Evolutionary conservation across 2,113 vertebrate genomes (phyloP), one percentile per base, ranked within the genome.

Genomic region (Lepisosteus osseus): DNA sequence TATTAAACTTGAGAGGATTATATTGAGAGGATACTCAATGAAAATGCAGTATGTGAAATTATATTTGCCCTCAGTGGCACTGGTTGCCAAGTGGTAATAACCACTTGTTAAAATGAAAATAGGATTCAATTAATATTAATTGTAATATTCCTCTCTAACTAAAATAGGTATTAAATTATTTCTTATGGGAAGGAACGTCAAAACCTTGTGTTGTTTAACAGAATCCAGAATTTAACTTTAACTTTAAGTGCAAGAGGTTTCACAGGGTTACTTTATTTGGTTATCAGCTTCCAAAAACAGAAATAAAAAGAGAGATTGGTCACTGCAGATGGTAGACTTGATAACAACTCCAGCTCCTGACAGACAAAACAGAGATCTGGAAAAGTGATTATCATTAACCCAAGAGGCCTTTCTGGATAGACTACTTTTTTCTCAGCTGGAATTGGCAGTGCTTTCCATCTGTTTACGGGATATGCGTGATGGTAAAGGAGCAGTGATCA

Each of bases 241-340:
- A 71, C 17, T 63, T 64, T 44, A 70, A 69, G 69, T 65, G 54
- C 45, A 15, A 12, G 12, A 43, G 44, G 54, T 67, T 62, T 70
- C 41, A 44, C 62, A 65, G 7, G 61, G 51, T 63, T 13, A 47
- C 54, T 70, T 42, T 41, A 66, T 43, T 69, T 43, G 51, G 63
- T 69, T 65, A 70, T 74, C 73, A 65, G 40, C n/a, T 51, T 40
- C 61, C 65, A 43, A 55, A 65, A 65, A 68, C 69, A 70, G 42
- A 69, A 45, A 65, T 47, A 65, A 47, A 65, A 17, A 7, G n/a
- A 41, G n/a, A 15, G 13, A 54, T 42, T 12, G 12, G 68, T 13
- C 45, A 17, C 1, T 66, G 63, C 42, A 56, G 68, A 71, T 59
- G 69, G 62, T 6, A 71, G 69, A 64, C 68, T 3, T 43, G 74